phyloP scores from a whole-genome alignment of 2,888 invertebrate species.

The Nudaria mundana region DNA sequence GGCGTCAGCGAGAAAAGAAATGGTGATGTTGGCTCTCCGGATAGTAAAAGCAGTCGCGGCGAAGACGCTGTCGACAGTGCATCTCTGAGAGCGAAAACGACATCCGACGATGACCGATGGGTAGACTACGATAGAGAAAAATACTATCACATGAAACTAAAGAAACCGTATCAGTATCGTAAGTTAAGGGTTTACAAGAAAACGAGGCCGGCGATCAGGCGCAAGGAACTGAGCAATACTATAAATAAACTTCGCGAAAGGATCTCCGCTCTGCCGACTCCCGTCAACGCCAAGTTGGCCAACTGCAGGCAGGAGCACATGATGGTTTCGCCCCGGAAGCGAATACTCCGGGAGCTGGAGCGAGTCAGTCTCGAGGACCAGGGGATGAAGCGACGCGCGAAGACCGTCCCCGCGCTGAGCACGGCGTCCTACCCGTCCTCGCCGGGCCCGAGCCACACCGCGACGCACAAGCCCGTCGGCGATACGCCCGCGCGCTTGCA shows the following conservation, averaged over 20 bases:
- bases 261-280: constrained; percentile 57
- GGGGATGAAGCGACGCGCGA: constrained; percentile 82
- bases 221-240: constrained; percentile 56
- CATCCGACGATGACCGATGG: constrained; percentile 54
- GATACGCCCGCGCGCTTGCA: constrained; percentile 40
- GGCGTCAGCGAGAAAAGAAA: constrained; percentile 56
- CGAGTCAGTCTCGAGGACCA: constrained; percentile 87
- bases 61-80: constrained; percentile 57
- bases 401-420: constrained; percentile 67
- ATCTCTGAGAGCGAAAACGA: constrained; percentile 37
- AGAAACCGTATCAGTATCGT: constrained; percentile 77
- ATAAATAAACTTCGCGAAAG: constrained; percentile 64
- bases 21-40: constrained; percentile 52
- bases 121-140: constrained; percentile 65
- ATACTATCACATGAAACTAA: constrained; percentile 76
- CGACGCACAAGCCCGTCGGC: constrained; percentile 35
- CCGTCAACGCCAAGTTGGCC: constrained; percentile 69
- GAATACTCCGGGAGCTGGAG: constrained; percentile 91
- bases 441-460: constrained; percentile 44
- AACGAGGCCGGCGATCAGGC: constrained; percentile 56
- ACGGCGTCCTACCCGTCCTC: constrained; percentile 57
- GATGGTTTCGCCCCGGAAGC: constrained; percentile 91
- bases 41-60: constrained; percentile 38
- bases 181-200: constrained; percentile 75
- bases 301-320: constrained; percentile 73